Percentiles rank a stretch among this genome's conserved stretches.
Evolutionary conservation across 2,888 invertebrate genomes (phyloP).

Genomic region (Fragum sueziense): DNA sequence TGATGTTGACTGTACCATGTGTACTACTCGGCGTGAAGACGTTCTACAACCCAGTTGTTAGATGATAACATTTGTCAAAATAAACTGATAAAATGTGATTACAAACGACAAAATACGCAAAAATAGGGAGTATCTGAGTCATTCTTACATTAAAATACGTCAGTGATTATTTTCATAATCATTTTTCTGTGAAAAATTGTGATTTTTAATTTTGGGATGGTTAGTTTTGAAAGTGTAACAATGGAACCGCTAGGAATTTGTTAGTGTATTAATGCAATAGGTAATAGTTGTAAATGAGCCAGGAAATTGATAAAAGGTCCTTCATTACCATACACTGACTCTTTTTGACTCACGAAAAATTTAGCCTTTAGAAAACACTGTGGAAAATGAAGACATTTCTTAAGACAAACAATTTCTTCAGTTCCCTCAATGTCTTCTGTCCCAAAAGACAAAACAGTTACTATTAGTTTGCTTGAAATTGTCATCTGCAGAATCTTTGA

Average conservation of each 20-base stretch:
- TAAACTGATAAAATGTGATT: not conserved
- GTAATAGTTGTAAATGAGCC: not conserved
- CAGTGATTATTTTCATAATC: not conserved
- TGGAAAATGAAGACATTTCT: not conserved
- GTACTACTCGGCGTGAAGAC: not conserved
- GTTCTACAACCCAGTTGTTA: conserved; percentile 4
- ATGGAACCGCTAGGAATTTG: not conserved
- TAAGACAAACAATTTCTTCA: not conserved
- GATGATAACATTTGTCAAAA: conserved; percentile 21
- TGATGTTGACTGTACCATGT: not conserved
- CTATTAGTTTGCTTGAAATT: not conserved
- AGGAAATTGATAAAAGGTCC: too few species aligned
- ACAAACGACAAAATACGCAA: not conserved
- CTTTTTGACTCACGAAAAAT: not conserved
- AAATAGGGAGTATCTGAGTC: not conserved
- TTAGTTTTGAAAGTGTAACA: not conserved
- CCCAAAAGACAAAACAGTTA: too few species aligned
- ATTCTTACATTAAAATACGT: not conserved
- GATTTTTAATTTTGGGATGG: not conserved
- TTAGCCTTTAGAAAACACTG: not conserved
- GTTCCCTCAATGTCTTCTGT: conserved; percentile 2
- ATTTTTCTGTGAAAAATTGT: not conserved
- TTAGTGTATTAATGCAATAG: not conserved
- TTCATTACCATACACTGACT: too few species aligned
- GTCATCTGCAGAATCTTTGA: not conserved